Base-by-base conservation (phyloP, 2,888 invertebrate species). In the Phortica okadai region DNA sequence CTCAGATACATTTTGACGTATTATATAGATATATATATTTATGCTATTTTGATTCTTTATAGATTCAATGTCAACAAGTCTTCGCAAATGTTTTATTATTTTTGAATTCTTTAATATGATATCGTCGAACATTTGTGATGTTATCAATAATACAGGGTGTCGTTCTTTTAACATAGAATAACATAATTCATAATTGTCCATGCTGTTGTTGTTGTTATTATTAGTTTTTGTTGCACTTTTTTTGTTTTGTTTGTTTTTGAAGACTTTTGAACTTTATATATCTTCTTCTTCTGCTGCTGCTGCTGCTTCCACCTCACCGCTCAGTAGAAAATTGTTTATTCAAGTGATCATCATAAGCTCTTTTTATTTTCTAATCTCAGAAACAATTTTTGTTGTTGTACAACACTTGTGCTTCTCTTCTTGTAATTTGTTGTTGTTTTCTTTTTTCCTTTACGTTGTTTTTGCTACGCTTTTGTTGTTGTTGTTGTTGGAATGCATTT, bases 401-500 rank as follows among this genome's bases (percentile, higher is more conserved):
- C 16, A 16, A 59, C 2, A 56, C 33, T 33, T 33, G 33, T 33
- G 33, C 33, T 11, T 21, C 8, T 8, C 8, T 62, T 62, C 33
- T 64, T 64, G 10, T 0, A 21, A 21, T 64, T 33, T 64, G 10
- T 33, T 25, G 33, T 69, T 45, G 10, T 62, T 62, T n/a, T 25
- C 7, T 25, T 21, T 25, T 21, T 59, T 59, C 0, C 10, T n/a
- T 16, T n/a, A 16, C 8, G 7, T 59, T 59, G 16, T 59, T n/a
- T 50, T 50, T 14, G 14, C 14, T 50, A 11, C 25, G 16, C 25
- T 25, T 7, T 62, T 62, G 16, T 62, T 33, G 33, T 25, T 69
- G n/a, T 70, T 70, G 21, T 14, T 72, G 70, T 25, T 72, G 70
- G 70, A 72, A 72, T 72, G 70, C 70, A 72, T 72, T 72, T 70